Conservation (phyloP, 2,888 invertebrate genomes). For the Himalopsyche japonica region DNA sequence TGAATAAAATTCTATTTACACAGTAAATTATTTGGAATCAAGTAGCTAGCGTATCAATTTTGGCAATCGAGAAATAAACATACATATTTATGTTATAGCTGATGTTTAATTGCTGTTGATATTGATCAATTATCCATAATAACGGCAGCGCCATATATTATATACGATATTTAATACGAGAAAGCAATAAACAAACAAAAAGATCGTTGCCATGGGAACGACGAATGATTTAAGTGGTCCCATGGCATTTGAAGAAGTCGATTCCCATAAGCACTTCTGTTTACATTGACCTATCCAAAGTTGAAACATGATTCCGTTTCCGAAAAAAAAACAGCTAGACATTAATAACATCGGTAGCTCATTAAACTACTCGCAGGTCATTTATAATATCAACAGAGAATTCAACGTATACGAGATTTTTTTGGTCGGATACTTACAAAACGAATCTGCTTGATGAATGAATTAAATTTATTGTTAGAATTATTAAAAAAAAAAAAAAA, state of each 20-base stretch:
- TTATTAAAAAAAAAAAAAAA: background rate
- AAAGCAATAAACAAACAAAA: background rate
- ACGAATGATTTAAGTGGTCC: background rate
- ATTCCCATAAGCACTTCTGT: conserved; percentile 9
- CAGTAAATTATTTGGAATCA: no score
- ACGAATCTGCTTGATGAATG: background rate
- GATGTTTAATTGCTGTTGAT: no score
- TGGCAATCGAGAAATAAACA: no score
- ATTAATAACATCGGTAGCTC: background rate
- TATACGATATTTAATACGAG: no score
- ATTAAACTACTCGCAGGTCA: background rate
- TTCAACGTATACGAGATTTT: background rate
- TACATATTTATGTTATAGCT: no score
- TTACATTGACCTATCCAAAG: conserved; percentile 11
- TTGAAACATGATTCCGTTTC: background rate
- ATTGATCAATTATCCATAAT: no score
- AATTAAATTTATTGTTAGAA: background rate
- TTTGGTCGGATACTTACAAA: background rate
- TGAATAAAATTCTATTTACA: no score
- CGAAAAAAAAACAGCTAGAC: background rate
- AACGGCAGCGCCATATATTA: no score
- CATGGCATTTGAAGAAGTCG: conserved; percentile 7
- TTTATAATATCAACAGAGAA: background rate
- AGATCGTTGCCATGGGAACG: conserved; percentile 3
- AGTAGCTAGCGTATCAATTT: no score